Evolutionary conservation across 2,888 invertebrate genomes (phyloP), one percentile per base, ranked within the genome.

Genomic region (Myopa testacea): DNA sequence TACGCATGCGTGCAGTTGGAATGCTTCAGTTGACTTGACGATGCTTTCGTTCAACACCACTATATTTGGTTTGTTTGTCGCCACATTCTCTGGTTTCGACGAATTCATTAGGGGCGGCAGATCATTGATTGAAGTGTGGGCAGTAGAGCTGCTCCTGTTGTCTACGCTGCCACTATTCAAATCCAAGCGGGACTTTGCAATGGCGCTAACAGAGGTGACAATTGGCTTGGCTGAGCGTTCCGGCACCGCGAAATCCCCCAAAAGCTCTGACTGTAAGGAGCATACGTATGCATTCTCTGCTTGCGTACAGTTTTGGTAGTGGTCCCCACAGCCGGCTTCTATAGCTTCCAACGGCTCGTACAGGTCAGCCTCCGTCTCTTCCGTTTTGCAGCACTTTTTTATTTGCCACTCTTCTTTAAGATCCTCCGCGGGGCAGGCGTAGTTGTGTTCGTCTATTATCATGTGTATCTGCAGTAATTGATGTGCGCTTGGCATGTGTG

Each of bases 21-120:
- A 88, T 2, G 86, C 86, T 0, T 83, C 83, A 0, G 87, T 85
- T 0, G 88, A 88, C 71, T 87, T 86, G 1, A 89, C 87, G 50
- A 89, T 89, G 38, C 88, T 88, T 73, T 89, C 89, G 76, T 89
- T 88, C 4, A 89, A 83, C 7, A 89, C 89, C n/a, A 89, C 87
- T 77, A 89, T 88, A 71, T 88, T 88, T 26, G 88, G 87, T 50
- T 88, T 88, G 45, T 78, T 78, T 12, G 72, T 73, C 3, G 80
- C 73, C 0, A 78, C 70, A 34, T 45, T 62, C 34, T 55, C 16
- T 6, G 26, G 75, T 10, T 37, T 71, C 19, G 19, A 12, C 38
- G n/a, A 40, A 16, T 26, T 34, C 14, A 50, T 73, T 4, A 8
- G 58, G 1, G 81, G 80, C 1, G 77, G 75, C 8, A 81, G 69